Evolutionary conservation across 1,140 invertebrate species (phyloP), one percentile per base, ranked within the genome.

Genomic region (Pseudoatta argentina): DNA sequence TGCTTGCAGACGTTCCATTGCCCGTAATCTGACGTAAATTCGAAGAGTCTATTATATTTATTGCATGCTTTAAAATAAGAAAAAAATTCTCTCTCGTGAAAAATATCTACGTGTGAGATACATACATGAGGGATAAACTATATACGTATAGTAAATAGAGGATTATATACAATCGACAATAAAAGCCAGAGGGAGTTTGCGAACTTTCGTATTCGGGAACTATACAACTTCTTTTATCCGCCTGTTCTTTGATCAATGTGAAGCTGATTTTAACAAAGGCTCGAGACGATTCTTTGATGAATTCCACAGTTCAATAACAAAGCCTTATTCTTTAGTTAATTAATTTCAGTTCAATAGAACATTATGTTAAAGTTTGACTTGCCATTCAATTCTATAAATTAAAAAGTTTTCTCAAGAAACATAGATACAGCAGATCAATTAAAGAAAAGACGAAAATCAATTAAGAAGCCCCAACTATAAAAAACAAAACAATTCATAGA

Each of bases 231-330:
- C 78, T 81, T 81, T 71, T 63, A 81, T 71, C 16, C 24, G 34
- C 10, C 10, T 67, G 27, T 48, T 71, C 78, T 81, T 71, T 81
- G 48, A 81, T 81, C 78, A 59, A 81, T 55, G 78, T 14, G 21
- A 71, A 44, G 78, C 18, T 53, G 66, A 59, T 81, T 44, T 57
- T 57, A 57, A 81, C 48, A 81, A 81, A 57, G 59, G 66, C 21
- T 57, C 8, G 64, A 71, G 34, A 44, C 34, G 16, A 57, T 16
- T 12, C 27, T 67, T 66, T 67, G 61, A 27, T 30, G 30, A 69
- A 44, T 64, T 77, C 24, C 4, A 8, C 48, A 57, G 14, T 53
- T 69, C n/a, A 14, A 67, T n/a, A 39, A 67, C 6, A 57, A 71
- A 81, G 30, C 2, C n/a, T 71, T 24, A 57, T 7, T 48, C 18